Evolutionary conservation across 2,797 vertebrate genomes (phyloP), one percentile per base, ranked within the genome.

Genomic region (Brotula barbata): DNA sequence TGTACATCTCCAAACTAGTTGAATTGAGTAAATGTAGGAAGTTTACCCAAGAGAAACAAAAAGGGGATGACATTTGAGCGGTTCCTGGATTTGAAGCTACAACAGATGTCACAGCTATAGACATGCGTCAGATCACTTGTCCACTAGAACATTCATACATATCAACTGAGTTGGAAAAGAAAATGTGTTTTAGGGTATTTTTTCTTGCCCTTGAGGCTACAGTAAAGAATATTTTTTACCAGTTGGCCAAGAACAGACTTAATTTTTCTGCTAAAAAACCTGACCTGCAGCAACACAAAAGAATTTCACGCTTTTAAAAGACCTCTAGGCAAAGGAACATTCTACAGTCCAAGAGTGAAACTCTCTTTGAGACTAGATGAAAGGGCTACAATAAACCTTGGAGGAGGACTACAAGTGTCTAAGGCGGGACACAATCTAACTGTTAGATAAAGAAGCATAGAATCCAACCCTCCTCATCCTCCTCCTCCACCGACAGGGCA

Each of bases 401-500:
- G 12, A 58, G 45, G 61, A 54, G 58, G 42, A 37, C 41, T 7
- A 57, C n/a, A 13, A 66, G 57, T 46, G 55, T 72, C 58, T 45
- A 64, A 62, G 54, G 46, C 59, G 34, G 47, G 66, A 72, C 43
- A 44, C 66, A 68, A 64, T 50, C 60, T 68, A 62, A 55, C 72
- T 76, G 42, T 59, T 21, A 60, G 54, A 75, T 47, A 58, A 62
- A 73, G 23, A 51, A 56, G 65, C 50, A 52, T 21, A 55, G 75
- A 70, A 56, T 69, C 67, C 76, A 77, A n/a, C 22, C 23, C 23
- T 20, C 52, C 39, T 14, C 39, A 39, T 20, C 48, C 67, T 55
- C 64, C 10, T 20, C 71, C 60, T 44, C 63, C 64, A 48, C 47
- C 16, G 31, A 47, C 39, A 68, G 63, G 77, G 73, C 62, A 82